Evolutionary conservation across 2,113 vertebrate species (phyloP).

Genomic region (Gobio gobio): DNA sequence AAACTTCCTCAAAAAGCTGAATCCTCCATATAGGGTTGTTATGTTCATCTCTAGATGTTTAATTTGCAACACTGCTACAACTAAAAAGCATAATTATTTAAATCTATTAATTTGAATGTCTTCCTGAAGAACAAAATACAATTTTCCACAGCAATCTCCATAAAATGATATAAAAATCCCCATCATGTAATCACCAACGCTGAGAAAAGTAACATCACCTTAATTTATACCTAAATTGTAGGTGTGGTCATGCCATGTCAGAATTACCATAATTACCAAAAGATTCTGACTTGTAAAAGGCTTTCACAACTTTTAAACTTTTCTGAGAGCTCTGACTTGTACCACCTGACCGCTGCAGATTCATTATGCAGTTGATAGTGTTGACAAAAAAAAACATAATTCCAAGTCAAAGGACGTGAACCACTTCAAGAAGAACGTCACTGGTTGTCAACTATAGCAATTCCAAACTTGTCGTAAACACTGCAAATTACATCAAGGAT

Average conservation of each 20-base stretch:
- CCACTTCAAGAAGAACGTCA: too few relatives aligned
- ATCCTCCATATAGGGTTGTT: not conserved
- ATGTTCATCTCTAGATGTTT: not conserved
- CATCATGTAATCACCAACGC: not conserved
- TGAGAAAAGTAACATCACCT: not conserved
- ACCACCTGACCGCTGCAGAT: too few relatives aligned
- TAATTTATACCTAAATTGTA: not conserved
- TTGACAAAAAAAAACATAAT: too few relatives aligned
- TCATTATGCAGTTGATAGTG: too few relatives aligned
- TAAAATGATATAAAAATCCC: not conserved
- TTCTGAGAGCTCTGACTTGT: too few relatives aligned
- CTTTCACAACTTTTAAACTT: too few relatives aligned
- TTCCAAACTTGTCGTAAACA: too few relatives aligned
- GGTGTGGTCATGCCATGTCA: too few relatives aligned
- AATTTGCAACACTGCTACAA: not conserved
- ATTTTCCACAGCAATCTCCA: not conserved
- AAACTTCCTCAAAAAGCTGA: not conserved
- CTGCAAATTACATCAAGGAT: not conserved
- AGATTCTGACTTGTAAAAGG: too few relatives aligned
- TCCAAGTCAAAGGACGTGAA: too few relatives aligned
- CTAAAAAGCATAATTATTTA: not conserved
- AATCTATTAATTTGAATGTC: not conserved
- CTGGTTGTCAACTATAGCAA: too few relatives aligned
- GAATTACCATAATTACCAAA: too few relatives aligned
- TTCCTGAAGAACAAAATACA: not conserved